These are phyloP conservation scores for Scelioninae gen. 1 DNA, from an alignment of 2,888 invertebrate genomes.

Conservation along the genomic window DNA sequence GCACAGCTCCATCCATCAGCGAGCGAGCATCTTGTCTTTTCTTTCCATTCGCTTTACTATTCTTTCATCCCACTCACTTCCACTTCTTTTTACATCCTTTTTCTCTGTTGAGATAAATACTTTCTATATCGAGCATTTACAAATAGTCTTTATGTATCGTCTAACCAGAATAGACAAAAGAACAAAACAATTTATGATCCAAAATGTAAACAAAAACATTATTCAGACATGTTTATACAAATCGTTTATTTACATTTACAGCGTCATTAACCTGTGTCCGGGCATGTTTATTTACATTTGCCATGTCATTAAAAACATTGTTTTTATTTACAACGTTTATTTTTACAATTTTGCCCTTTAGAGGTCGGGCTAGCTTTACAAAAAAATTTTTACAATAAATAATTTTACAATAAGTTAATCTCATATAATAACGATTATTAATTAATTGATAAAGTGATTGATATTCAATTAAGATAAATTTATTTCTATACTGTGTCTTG, in stretches of 20 bases:
- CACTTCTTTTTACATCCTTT: slow-evolving; percentile 30
- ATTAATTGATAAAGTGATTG: slow-evolving; percentile 24
- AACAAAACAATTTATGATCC: too few relatives aligned
- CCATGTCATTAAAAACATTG: too few relatives aligned
- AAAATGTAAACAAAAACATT: too few relatives aligned
- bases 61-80: slow-evolving; percentile 44
- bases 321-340: too few relatives aligned
- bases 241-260: too few relatives aligned
- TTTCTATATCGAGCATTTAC: neutral
- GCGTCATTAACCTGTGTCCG: too few relatives aligned
- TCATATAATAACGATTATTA: neutral
- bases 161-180: neutral
- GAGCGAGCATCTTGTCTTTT: slow-evolving; percentile 53
- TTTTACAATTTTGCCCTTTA: too few relatives aligned
- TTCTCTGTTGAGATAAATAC: slow-evolving; percentile 34
- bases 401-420: neutral
- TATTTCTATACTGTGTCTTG: slow-evolving; percentile 6
- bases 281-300: too few relatives aligned
- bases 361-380: too few relatives aligned
- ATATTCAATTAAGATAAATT: slow-evolving; percentile 11
- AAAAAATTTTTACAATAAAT: too few relatives aligned
- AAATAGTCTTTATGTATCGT: neutral
- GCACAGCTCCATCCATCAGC: slow-evolving; percentile 67
- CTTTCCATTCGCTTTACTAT: slow-evolving; percentile 52
- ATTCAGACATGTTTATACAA: too few relatives aligned